Conservation (phyloP, 1,140 invertebrate species). For the Platyura marginata region DNA sequence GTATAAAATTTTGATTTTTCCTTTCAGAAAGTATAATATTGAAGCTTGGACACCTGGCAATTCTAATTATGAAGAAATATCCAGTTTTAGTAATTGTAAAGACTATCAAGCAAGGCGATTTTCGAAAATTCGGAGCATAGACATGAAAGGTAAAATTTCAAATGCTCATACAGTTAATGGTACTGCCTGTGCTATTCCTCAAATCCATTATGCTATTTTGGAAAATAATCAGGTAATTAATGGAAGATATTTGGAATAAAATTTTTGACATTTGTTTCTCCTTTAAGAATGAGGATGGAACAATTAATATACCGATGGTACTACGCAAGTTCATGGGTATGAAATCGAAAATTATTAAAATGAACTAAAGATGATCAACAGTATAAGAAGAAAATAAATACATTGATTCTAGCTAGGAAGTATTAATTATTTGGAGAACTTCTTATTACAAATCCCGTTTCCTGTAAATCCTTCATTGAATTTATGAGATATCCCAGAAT, state of each 20-base stretch:
- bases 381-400: too few species aligned
- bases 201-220: constrained; percentile 69
- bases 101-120: constrained; percentile 83
- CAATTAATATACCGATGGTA: constrained; percentile 24
- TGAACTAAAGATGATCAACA: constrained; percentile 20
- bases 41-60: constrained; percentile 93
- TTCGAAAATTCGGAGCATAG: constrained; percentile 60
- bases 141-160: constrained; percentile 20
- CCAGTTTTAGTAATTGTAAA: constrained; percentile 94
- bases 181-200: constrained; percentile 85
- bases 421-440: too few species aligned
- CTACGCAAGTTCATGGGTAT: constrained; percentile 29
- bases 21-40: constrained; percentile 74
- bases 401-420: too few species aligned
- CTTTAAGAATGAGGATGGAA: constrained; percentile 21
- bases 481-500: too few species aligned
- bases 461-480: too few species aligned
- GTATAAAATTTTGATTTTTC: constrained; percentile 4
- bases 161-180: constrained; percentile 85
- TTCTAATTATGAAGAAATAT: constrained; percentile 77
- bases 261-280: neutral
- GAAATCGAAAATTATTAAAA: constrained; percentile 23
- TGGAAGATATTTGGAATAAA: constrained; percentile 5
- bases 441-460: too few species aligned
- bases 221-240: constrained; percentile 67